phyloP scores from a whole-genome alignment of 2,888 invertebrate genomes.

The Caenorhabditis drosophilae region DNA sequence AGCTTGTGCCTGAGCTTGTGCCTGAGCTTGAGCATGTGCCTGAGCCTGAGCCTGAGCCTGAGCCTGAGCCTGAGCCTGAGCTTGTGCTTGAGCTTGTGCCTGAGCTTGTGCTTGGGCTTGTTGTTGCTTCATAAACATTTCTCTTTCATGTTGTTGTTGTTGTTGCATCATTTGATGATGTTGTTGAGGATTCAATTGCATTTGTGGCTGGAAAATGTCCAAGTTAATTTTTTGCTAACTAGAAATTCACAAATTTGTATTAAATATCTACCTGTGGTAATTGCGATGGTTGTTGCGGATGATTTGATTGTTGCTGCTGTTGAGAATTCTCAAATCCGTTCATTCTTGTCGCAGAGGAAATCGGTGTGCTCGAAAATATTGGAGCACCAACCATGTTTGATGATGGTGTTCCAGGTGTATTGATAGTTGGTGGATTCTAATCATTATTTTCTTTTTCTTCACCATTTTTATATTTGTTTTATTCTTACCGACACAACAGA shows the following conservation, averaged over 20 bases:
- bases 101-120: conserved; percentile 4
- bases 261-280: background rate
- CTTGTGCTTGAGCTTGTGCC: too few species aligned
- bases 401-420: background rate
- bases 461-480: too few species aligned
- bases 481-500: background rate
- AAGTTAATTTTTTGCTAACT: too few species aligned
- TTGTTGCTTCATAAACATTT: conserved; percentile 11
- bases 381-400: background rate
- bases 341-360: background rate
- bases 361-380: background rate
- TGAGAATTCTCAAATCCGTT: background rate
- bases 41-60: background rate
- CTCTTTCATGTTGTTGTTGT: conserved; percentile 11
- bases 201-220: conserved; percentile 7
- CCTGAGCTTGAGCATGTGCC: conserved; percentile 5
- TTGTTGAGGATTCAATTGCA: conserved; percentile 2
- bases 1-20: conserved; percentile 5
- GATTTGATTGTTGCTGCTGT: background rate
- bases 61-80: background rate
- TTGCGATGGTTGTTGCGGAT: background rate
- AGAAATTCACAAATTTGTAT: too few species aligned
- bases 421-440: background rate
- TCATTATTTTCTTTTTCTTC: too few species aligned
- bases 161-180: conserved; percentile 8